Evolutionary conservation across 2,113 vertebrate genomes (phyloP).

Genomic region (Sminthopsis crassicaudata): DNA sequence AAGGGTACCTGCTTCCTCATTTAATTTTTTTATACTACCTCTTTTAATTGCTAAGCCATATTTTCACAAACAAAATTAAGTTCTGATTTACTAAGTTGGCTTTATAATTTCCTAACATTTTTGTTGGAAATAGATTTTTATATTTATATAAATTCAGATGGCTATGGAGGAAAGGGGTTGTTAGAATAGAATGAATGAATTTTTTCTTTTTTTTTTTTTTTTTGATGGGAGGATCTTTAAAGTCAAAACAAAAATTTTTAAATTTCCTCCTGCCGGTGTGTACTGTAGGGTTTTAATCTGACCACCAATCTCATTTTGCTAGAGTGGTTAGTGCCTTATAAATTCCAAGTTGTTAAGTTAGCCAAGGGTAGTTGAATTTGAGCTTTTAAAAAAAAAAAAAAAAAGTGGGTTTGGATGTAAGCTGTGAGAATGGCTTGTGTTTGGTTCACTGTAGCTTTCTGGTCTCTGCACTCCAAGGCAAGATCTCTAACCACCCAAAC

Average conservation of each 20-base stretch:
- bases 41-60: slow-evolving; percentile 41
- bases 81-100: slow-evolving; percentile 19
- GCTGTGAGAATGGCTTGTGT: slow-evolving; percentile 99
- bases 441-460: slow-evolving; percentile 99
- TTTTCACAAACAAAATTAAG: slow-evolving; percentile 56
- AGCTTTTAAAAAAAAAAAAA: slow-evolving; percentile 2
- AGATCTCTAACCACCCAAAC: slow-evolving; percentile 99
- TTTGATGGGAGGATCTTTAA: slow-evolving; percentile 37
- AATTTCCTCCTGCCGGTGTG: slow-evolving; percentile 49
- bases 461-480: slow-evolving; percentile 99
- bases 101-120: slow-evolving; percentile 40
- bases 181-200: slow-evolving; percentile 28
- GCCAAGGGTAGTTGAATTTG: slow-evolving; percentile 39
- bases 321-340: slow-evolving; percentile 58
- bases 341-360: slow-evolving; percentile 46
- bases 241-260: slow-evolving; percentile 34
- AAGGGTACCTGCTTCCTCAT: slow-evolving; percentile 42
- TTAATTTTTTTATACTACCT: slow-evolving; percentile 32
- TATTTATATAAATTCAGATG: slow-evolving; percentile 25
- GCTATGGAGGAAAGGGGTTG: slow-evolving; percentile 3
- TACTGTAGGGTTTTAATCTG: slow-evolving; percentile 46
- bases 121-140: slow-evolving; percentile 37
- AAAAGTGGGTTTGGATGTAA: slow-evolving; percentile 83
- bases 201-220: too few species aligned
- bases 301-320: background rate